A percentile compares a stretch with the other conserved stretches of the same genome.
phyloP scores from a whole-genome alignment of 2,113 vertebrate species.

The Archilochus colubris region DNA sequence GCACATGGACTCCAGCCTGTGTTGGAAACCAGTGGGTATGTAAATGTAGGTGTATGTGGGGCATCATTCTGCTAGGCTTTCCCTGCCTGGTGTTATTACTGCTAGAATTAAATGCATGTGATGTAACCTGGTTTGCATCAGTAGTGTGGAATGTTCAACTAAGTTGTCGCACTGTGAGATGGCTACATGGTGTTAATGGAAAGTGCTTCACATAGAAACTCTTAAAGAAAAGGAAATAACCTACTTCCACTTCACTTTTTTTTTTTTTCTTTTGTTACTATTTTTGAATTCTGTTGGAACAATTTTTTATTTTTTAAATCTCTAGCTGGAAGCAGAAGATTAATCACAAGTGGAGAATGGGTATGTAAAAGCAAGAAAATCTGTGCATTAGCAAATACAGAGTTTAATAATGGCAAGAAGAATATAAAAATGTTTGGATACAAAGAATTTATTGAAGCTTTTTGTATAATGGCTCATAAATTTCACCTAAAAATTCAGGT shows the following conservation, averaged over 20 bases:
- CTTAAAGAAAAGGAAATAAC: background rate
- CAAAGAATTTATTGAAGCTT: constrained; percentile 11
- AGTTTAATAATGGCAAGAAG: background rate
- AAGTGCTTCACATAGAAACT: background rate
- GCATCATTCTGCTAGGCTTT: background rate
- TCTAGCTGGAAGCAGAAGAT: background rate
- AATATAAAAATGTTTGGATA: background rate
- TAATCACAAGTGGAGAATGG: background rate
- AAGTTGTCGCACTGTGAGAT: background rate
- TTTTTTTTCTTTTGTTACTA: background rate
- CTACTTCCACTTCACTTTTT: background rate
- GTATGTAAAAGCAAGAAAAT: background rate
- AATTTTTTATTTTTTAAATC: background rate
- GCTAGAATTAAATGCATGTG: background rate
- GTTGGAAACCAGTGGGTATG: background rate
- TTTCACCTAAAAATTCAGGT: background rate
- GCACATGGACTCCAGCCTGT: too few relatives aligned
- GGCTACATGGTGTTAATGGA: background rate
- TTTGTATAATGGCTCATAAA: background rate
- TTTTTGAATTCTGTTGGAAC: background rate
- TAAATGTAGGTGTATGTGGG: background rate
- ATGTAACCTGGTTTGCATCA: background rate
- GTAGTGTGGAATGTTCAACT: background rate
- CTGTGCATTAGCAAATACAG: background rate
- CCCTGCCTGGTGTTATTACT: background rate